Conservation (phyloP, 2,113 vertebrate species). For the Pyxicephalus adspersus region DNA sequence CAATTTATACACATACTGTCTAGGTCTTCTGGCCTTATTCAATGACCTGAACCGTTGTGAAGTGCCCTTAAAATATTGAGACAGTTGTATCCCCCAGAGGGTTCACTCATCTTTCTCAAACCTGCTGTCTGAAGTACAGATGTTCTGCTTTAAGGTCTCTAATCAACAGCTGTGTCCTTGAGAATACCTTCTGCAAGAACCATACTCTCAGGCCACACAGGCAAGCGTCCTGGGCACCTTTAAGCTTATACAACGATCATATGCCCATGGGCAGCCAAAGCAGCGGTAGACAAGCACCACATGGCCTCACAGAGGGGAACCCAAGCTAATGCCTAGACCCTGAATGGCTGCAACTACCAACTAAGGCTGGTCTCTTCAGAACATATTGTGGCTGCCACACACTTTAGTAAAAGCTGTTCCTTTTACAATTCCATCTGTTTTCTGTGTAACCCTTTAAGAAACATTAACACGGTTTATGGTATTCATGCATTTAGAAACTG, state of each 20-base stretch:
- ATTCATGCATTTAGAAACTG: no score
- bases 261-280: constrained; percentile 27
- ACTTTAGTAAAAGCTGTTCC: constrained; percentile 29
- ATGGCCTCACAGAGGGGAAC: constrained; percentile 2
- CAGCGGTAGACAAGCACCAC: not conserved
- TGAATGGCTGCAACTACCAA: constrained; percentile 36
- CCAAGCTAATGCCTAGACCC: constrained; percentile 14
- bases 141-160: constrained; percentile 52
- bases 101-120: constrained; percentile 21
- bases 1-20: not conserved
- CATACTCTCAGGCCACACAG: constrained; percentile 19
- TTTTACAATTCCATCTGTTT: constrained; percentile 32
- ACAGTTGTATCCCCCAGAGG: constrained; percentile 29
- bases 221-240: constrained; percentile 25
- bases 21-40: not conserved
- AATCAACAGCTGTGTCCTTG: constrained; percentile 52
- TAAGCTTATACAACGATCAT: constrained; percentile 2
- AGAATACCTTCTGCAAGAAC: not conserved
- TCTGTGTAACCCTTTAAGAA: constrained; percentile 15
- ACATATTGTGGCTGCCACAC: constrained; percentile 40
- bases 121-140: constrained; percentile 47
- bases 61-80: constrained; percentile 14
- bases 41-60: constrained; percentile 7
- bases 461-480: no score
- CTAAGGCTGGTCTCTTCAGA: constrained; percentile 19